Base-by-base conservation (phyloP, 1,140 invertebrate species). In the Panagrolaimus sp. region DNA sequence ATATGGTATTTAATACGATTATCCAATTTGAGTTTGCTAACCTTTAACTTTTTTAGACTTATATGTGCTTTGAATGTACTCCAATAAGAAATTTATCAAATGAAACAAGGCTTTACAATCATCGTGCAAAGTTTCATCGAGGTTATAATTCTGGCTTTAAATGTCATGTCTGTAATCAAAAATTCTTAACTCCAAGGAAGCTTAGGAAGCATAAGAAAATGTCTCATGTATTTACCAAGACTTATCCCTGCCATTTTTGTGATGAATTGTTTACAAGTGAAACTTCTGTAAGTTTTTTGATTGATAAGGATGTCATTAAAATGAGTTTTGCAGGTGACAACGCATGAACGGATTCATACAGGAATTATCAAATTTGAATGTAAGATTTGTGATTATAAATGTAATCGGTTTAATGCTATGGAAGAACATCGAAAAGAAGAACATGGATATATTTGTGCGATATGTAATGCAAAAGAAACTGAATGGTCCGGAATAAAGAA, bases 201-300 rank as follows among this genome's bases (percentile, higher is more conserved):
- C 70, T 82, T 4, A 69, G 80, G n/a, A 82, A 82, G 73, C 80
- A 82, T 70, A 83, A 83, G 44, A 82, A 82, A 67, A 83, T 82
- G 80, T 79, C 82, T 47, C 80, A 82, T 65, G 76, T 82, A 45
- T 83, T 82, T 72, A 78, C 82, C 5, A 83, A 83, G 58, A 82
- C 82, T 3, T 82, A 81, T 68, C 71, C 71, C 15, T 82, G 80
- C 62, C 80, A 82, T 68, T 82, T 82, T 65, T 82, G 80, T 67
- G 78, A 82, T 14, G 80, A 82, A 65, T 63, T 81, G 14, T 82
- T 82, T 68, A 82, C 75, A 32, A 79, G 73, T 24, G 80, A 82
- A 43, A 72, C 79, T 43, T 75, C 82, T 17, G 80, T 80, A 44
- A 68, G 58, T 63, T 46, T 66, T 32, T 24, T 44, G 73, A 28